Evolutionary conservation across 2,888 invertebrate species (phyloP).

Genomic region (Oegoconia quadripuncta): DNA sequence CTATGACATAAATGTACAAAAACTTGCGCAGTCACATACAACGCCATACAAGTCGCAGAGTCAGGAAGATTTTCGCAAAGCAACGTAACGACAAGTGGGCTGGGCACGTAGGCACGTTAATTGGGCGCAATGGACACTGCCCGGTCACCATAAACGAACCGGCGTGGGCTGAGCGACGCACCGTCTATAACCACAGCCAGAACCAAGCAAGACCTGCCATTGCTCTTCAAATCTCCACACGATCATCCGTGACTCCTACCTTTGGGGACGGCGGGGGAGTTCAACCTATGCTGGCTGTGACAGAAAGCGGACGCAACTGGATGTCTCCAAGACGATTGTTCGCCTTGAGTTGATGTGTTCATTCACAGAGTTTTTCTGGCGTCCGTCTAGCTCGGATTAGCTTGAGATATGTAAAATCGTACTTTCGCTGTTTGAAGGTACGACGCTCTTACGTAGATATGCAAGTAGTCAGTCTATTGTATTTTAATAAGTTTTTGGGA

Average conservation of each 20-base stretch:
- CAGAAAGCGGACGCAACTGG: conserved; percentile 33
- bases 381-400: conserved; percentile 30
- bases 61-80: conserved; percentile 62
- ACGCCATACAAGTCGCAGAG: conserved; percentile 45
- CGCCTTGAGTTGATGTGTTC: conserved; percentile 54
- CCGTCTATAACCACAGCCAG: conserved; percentile 54
- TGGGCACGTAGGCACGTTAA: conserved; percentile 73
- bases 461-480: no score
- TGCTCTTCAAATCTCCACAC: conserved; percentile 9
- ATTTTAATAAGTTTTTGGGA: no score
- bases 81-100: conserved; percentile 69
- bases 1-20: background rate
- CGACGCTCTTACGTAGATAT: background rate
- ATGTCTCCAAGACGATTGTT: conserved; percentile 55
- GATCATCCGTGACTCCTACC: background rate
- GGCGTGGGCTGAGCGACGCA: conserved; percentile 67
- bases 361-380: conserved; percentile 68
- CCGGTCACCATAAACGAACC: conserved; percentile 63
- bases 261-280: conserved; percentile 29
- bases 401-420: conserved; percentile 37
- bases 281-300: conserved; percentile 34
- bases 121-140: conserved; percentile 70
- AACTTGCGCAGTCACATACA: conserved; percentile 22
- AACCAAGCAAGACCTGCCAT: conserved; percentile 27
- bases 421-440: conserved; percentile 23